phyloP scores from a whole-genome alignment of 2,888 invertebrate genomes.

The Scaptomyza caliginosa region DNA sequence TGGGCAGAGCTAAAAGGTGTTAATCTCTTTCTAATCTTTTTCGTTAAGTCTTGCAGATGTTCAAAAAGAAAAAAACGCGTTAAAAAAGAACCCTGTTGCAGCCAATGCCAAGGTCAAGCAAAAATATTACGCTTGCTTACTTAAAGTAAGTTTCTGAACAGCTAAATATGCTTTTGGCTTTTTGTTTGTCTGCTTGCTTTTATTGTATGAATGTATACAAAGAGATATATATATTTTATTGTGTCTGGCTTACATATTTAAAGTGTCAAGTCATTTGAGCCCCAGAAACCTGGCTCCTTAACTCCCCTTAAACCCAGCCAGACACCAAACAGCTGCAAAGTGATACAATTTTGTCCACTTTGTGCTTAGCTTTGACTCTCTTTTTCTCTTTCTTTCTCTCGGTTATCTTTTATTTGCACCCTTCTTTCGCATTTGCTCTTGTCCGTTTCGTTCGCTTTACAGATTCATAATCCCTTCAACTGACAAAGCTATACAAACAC shows the following conservation, averaged over 20 bases:
- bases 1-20: slow-evolving; percentile 21
- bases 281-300: no score
- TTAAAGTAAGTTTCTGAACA: no score
- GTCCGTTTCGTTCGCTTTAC: slow-evolving; percentile 7
- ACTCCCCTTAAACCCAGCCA: background rate
- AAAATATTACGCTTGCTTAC: no score
- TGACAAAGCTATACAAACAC: slow-evolving; percentile 30
- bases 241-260: slow-evolving; percentile 42
- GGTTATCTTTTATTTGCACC: slow-evolving; percentile 16
- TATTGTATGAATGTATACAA: no score
- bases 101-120: no score
- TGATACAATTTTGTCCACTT: slow-evolving; percentile 31
- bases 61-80: no score
- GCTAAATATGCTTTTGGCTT: no score
- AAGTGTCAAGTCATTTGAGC: slow-evolving; percentile 47
- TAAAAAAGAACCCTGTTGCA: no score
- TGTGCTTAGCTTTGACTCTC: slow-evolving; percentile 19
- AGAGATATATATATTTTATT: no score
- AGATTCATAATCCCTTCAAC: slow-evolving; percentile 61
- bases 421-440: no score
- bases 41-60: background rate
- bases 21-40: slow-evolving; percentile 13
- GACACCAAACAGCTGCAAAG: background rate
- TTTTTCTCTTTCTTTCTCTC: background rate
- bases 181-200: no score